phyloP scores from a whole-genome alignment of 2,888 invertebrate species.

The Macrophya alboannulata region DNA sequence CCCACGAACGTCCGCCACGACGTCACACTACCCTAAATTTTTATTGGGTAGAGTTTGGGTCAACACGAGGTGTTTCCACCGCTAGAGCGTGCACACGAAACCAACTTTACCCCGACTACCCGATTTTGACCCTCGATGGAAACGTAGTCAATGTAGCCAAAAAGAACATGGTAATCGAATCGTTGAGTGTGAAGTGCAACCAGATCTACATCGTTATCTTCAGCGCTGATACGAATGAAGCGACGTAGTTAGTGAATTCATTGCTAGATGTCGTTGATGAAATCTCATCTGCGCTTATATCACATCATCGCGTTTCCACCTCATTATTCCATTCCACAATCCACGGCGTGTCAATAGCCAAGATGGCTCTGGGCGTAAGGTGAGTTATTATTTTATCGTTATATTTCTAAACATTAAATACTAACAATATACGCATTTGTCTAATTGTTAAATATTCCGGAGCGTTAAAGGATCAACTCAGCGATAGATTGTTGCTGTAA shows the following conservation, averaged over 20 bases:
- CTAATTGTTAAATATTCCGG: neutral
- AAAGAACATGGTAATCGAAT: too few species aligned
- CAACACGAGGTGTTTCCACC: too few species aligned
- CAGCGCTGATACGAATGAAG: neutral
- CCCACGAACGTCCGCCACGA: too few species aligned
- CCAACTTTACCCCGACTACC: too few species aligned
- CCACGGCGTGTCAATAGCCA: constrained; percentile 40
- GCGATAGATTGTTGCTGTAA: neutral
- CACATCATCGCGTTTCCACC: neutral
- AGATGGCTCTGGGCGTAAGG: constrained; percentile 56
- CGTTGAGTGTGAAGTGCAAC: too few species aligned
- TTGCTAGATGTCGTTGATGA: neutral
- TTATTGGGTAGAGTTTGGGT: too few species aligned
- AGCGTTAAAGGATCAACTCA: neutral
- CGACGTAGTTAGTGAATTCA: neutral
- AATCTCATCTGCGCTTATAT: neutral
- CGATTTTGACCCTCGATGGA: too few species aligned
- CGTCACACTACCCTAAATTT: too few species aligned
- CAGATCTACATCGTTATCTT: too few species aligned
- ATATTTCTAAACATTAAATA: neutral
- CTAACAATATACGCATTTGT: constrained; percentile 29
- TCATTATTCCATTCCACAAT: neutral
- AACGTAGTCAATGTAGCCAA: too few species aligned
- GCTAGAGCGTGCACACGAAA: too few species aligned
- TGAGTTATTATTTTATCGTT: constrained; percentile 50